These are phyloP conservation scores for Euwallacea fornicatus DNA, from an alignment of 1,140 invertebrate species.

Conservation along the genomic window DNA sequence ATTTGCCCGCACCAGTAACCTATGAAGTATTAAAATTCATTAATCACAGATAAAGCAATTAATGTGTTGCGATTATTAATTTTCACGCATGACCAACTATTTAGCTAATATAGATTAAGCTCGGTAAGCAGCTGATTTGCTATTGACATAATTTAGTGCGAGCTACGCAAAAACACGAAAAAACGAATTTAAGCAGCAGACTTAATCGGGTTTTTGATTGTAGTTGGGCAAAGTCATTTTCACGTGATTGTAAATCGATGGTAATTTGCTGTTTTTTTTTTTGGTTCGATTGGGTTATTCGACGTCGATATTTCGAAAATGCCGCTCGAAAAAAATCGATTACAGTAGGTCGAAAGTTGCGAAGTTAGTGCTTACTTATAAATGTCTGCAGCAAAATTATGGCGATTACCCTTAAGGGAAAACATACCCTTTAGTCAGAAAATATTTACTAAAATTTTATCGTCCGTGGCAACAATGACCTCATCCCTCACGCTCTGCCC, in stretches of 20 bases:
- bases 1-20: no score
- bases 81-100: constrained; percentile 7
- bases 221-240: not conserved
- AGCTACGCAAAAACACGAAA: not conserved
- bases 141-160: constrained; percentile 14
- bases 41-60: not conserved
- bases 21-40: no score
- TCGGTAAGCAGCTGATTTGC: constrained; percentile 9
- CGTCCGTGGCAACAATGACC: no score
- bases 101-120: constrained; percentile 11
- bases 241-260: no score
- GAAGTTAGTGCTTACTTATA: no score
- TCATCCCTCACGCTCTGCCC: no score
- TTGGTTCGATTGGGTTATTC: not conserved
- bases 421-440: no score
- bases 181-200: not conserved
- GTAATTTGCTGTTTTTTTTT: no score
- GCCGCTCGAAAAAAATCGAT: not conserved
- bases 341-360: no score
- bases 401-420: no score
- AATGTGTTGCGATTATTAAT: constrained; percentile 15
- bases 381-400: no score
- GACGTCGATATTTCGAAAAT: not conserved
- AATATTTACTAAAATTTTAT: no score
- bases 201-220: not conserved